Evolutionary conservation across 92 coral and sea anemone species (phyloP).

Genomic region (Phenganax subtilis): DNA sequence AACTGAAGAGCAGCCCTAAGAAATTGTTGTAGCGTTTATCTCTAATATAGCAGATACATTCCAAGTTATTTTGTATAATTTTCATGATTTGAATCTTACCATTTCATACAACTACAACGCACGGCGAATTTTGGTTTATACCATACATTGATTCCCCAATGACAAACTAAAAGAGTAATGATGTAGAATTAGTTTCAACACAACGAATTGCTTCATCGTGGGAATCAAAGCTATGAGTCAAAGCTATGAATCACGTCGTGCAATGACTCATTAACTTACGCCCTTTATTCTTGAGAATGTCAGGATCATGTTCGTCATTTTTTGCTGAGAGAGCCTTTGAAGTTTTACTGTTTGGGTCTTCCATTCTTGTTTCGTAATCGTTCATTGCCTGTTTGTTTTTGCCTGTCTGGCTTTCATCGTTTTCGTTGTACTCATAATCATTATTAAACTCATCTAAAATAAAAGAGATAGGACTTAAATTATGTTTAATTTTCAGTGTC

Average conservation of each 20-base stretch:
- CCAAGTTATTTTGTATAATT: not conserved
- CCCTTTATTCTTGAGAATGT: conserved; percentile 10
- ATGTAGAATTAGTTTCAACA: not conserved
- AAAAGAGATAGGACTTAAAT: no score
- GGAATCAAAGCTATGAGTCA: not conserved
- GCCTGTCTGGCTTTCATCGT: not conserved
- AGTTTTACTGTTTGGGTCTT: not conserved
- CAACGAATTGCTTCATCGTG: not conserved
- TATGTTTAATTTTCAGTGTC: no score
- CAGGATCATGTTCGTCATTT: conserved; percentile 1
- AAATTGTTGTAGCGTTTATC: not conserved
- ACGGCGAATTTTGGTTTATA: not conserved
- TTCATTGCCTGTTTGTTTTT: not conserved
- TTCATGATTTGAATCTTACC: conserved; percentile 7
- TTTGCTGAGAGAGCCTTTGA: conserved; percentile 17
- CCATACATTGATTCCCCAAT: conserved; percentile 21
- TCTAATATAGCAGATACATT: not conserved
- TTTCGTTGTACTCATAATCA: not conserved
- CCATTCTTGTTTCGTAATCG: not conserved
- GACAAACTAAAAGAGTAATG: conserved; percentile 10
- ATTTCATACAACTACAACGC: conserved; percentile 27
- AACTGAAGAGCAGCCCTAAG: no score
- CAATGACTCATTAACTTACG: not conserved
- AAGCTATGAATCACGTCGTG: not conserved
- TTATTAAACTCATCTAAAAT: conserved; percentile 1